Conservation (phyloP, 2,797 vertebrate species). For the Sciurus vulgaris region DNA sequence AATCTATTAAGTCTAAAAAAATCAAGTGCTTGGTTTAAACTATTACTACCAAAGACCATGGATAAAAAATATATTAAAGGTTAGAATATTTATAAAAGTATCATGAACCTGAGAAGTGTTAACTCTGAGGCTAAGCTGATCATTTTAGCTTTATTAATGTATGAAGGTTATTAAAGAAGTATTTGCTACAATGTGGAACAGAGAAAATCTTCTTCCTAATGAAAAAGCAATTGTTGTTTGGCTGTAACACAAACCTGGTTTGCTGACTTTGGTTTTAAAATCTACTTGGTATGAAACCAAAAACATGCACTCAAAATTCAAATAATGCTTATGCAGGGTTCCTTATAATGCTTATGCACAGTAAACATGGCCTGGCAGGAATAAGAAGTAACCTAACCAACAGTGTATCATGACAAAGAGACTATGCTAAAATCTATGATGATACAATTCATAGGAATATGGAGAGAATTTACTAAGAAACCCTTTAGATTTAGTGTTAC, state of each 20-base stretch:
- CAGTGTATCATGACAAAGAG: neutral
- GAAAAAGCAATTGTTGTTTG: neutral
- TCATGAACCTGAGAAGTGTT: neutral
- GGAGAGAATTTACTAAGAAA: neutral
- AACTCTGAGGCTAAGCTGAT: neutral
- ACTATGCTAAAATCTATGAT: neutral
- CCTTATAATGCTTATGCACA: neutral
- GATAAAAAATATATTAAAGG: conserved; percentile 37
- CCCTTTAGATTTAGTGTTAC: neutral
- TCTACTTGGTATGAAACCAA: conserved; percentile 20
- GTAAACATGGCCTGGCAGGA: neutral
- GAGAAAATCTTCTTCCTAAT: conserved; percentile 22
- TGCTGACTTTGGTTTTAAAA: conserved; percentile 22
- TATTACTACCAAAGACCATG: neutral
- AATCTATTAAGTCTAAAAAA: neutral
- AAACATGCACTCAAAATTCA: conserved; percentile 15
- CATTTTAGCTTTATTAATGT: conserved; percentile 22
- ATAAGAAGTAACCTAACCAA: neutral
- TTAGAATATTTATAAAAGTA: conserved; percentile 13
- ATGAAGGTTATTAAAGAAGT: conserved; percentile 35
- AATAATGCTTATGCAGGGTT: neutral
- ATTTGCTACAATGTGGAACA: neutral
- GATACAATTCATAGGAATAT: neutral
- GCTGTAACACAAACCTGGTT: neutral
- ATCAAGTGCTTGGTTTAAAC: neutral